These are phyloP conservation scores for Drosophila triauraria DNA, from an alignment of 1,140 invertebrate genomes.

Conservation along the genomic window DNA sequence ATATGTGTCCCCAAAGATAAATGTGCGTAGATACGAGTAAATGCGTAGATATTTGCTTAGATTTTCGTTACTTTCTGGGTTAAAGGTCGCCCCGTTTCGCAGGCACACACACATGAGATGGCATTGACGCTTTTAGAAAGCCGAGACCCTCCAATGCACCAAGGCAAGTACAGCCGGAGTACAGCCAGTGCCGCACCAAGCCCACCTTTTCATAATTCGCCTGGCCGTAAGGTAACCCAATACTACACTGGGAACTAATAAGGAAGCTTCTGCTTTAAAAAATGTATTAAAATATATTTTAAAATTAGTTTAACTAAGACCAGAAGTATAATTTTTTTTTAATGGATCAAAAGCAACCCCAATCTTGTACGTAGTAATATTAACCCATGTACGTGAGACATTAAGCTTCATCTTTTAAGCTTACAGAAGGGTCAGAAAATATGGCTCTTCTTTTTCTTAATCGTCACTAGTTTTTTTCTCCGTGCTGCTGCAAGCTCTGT, in stretches of 20 bases:
- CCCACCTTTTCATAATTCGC: slow-evolving; percentile 82
- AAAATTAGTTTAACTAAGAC: too few relatives aligned
- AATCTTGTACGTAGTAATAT: too few relatives aligned
- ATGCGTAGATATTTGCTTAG: slow-evolving; percentile 64
- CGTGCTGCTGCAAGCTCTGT: slow-evolving; percentile 21
- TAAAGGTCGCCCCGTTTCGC: slow-evolving; percentile 67
- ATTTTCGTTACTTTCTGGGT: slow-evolving; percentile 62
- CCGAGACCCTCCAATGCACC: slow-evolving; percentile 24
- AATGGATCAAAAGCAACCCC: not conserved
- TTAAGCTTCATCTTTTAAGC: too few relatives aligned
- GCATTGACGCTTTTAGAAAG: slow-evolving; percentile 73
- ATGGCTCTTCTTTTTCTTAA: not conserved
- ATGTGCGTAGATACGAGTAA: slow-evolving; percentile 64
- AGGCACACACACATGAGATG: slow-evolving; percentile 34
- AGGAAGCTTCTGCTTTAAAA: too few relatives aligned
- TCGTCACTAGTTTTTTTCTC: slow-evolving; percentile 2
- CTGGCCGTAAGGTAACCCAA: slow-evolving; percentile 50
- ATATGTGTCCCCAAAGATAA: slow-evolving; percentile 63
- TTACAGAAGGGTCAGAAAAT: too few relatives aligned
- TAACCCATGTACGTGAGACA: too few relatives aligned
- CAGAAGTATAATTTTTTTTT: too few relatives aligned
- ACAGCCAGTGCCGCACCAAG: slow-evolving; percentile 56
- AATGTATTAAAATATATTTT: not conserved
- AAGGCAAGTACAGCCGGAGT: slow-evolving; percentile 6
- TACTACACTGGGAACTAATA: not conserved